Base-by-base conservation (phyloP, 1,140 invertebrate species). In the Lasioglossum albipes region DNA sequence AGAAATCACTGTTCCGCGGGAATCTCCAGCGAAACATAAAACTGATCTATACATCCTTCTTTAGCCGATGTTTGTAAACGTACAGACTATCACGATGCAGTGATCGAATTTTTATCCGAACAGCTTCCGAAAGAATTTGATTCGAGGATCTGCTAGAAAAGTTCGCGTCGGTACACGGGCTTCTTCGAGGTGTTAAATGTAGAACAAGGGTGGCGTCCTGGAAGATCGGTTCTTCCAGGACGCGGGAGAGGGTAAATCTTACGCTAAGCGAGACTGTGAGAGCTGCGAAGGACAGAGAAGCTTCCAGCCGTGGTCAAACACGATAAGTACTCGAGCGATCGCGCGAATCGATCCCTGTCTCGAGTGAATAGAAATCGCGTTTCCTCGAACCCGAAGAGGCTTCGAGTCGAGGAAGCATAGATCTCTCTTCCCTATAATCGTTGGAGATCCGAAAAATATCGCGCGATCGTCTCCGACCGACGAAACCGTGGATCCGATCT, bases 301-400 rank as follows among this genome's bases (percentile, higher is more conserved):
- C 59, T 64, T 13, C 16, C n/a, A 36, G 42, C 31, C 22, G 49
- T 79, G 61, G 49, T 69, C 64, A 66, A 42, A 72, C 49, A 59
- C 42, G 27, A 57, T 78, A 84, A 82, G 57, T 84, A 82, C 69
- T 41, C 65, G 65, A 70, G 71, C 42, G 62, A 75, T 75, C 75
- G 66, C 49, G 22, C 57, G 45, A 45, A 3, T 4, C 65, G 31
- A 45, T 36, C 5, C 42, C 36, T 13, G 4, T n/a, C 36, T 36
- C 36, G 3, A 36, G 36, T 36, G 36, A 36, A 36, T 5, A 36
- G 36, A 36, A 36, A 36, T 36, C n/a, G 36, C 72, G 45, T n/a
- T 12, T 20, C 9, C n/a, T 18, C 36, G 36, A 36, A 36, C 2
- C 22, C 22, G 62, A 7, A 22, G 59, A 52, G 27, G 31, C 16